Evolutionary conservation across 2,113 vertebrate species (phyloP), one percentile per base, ranked within the genome.

Genomic region (Crocuta crocuta): DNA sequence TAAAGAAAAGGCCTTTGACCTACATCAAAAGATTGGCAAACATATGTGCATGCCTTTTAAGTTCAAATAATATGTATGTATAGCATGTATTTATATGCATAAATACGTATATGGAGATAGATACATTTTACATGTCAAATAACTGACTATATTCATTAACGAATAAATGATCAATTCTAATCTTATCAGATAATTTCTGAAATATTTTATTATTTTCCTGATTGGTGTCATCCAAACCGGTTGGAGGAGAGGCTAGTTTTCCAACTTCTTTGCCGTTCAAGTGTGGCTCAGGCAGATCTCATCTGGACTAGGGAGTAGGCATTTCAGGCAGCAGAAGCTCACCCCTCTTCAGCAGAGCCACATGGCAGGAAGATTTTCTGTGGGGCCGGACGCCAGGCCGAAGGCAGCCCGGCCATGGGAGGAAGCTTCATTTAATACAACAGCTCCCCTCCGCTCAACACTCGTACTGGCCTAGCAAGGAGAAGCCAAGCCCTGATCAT

Each of bases 161-260:
- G 39, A 90, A 83, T n/a, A 81, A 82, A 74, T 43, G 21, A 66
- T 66, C 39, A 66, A 61, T 80, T 31, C 21, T 78, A 68, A 58
- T 61, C 19, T 66, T 61, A 3, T 85, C 81, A 89, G 45, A 17
- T 91, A 50, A 66, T 50, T 87, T 95, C 78, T 95, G 58, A 94
- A 94, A 79, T 76, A 80, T 39, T 94, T 91, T 68, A 16, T 74
- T 89, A 12, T 82, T 63, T 71, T 83, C 23, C 70, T 92, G 79
- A 87, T 70, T 80, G 24, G 13, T 39, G 21, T 71, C 95, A 70
- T 89, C 55, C 48, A 91, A 65, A 53, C 26, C 33, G 12, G 17
- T 58, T 26, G n/a, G 66, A 43, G 48, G 61, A 26, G 13, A 63
- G 17, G 17, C 66, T 61, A 89, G 26, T 50, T 89, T 93, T 95